A percentile compares a stretch with the other conserved stretches of the same genome.
These are phyloP conservation scores for Borostomias antarcticus DNA, from an alignment of 2,797 vertebrate genomes.

Conservation along the genomic window DNA sequence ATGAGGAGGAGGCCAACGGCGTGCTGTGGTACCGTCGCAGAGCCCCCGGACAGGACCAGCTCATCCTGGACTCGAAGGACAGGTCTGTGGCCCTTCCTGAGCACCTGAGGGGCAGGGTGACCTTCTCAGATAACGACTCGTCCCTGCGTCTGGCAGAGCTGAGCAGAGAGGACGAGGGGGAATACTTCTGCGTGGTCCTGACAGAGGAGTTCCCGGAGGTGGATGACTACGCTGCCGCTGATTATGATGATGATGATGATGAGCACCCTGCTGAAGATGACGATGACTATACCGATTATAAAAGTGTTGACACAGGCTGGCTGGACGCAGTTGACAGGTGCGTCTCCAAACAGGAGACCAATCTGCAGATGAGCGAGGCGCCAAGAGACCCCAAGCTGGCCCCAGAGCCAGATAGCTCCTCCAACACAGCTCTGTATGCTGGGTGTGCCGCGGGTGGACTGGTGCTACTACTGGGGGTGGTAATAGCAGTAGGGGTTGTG, in stretches of 20 bases:
- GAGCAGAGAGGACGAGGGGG: constrained; percentile 35
- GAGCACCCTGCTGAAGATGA: not conserved
- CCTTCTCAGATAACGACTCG: constrained; percentile 26
- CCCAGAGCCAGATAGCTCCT: too few relatives aligned
- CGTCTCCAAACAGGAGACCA: constrained; percentile 55
- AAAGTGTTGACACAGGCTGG: not conserved
- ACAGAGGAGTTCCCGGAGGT: constrained; percentile 7
- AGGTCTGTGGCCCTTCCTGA: constrained; percentile 27
- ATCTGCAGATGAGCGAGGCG: constrained; percentile 9
- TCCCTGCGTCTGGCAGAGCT: constrained; percentile 51
- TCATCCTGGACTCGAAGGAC: constrained; percentile 50
- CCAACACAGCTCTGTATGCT: too few relatives aligned
- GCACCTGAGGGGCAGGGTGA: constrained; percentile 51
- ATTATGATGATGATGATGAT: not conserved
- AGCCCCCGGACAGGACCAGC: constrained; percentile 15
- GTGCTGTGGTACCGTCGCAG: constrained; percentile 67
- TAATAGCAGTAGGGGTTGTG: too few relatives aligned
- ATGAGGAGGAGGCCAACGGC: not conserved
- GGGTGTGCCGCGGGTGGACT: too few relatives aligned
- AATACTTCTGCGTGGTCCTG: constrained; percentile 65
- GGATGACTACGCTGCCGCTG: not conserved
- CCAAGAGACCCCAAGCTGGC: not conserved
- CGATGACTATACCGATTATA: not conserved
- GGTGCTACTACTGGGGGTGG: too few relatives aligned
- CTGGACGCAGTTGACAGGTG: constrained; percentile 41